A percentile compares a stretch with the other conserved stretches of the same genome.
These are phyloP conservation scores for Venusia cambrica DNA, from an alignment of 2,888 invertebrate genomes.

Conservation along the genomic window DNA sequence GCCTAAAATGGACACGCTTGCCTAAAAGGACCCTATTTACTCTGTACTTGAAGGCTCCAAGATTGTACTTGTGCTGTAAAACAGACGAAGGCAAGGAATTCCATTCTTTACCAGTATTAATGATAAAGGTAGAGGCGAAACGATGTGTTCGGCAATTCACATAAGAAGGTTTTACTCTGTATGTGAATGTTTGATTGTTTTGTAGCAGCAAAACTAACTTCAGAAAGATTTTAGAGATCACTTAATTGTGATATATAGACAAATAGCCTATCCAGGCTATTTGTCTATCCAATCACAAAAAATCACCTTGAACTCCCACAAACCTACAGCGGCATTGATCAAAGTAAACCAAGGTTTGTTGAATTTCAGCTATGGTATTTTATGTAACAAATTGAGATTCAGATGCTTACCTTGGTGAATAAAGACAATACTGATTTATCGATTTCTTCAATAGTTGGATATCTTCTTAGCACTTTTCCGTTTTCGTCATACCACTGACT, in stretches of 20 bases:
- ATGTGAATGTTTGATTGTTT: not conserved
- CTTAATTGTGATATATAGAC: too few species aligned
- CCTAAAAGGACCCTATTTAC: too few species aligned
- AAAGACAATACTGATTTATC: constrained; percentile 69
- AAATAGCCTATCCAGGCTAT: too few species aligned
- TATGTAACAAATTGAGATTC: constrained; percentile 8
- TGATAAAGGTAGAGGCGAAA: too few species aligned
- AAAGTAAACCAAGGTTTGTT: constrained; percentile 13
- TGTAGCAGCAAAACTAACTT: not conserved
- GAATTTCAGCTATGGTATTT: constrained; percentile 3
- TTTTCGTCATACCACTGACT: constrained; percentile 92
- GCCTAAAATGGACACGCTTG: too few species aligned
- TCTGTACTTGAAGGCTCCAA: too few species aligned
- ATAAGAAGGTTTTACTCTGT: constrained; percentile 11
- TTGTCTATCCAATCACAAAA: too few species aligned
- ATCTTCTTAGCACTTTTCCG: constrained; percentile 84
- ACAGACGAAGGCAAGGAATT: too few species aligned
- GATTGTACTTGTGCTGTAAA: too few species aligned
- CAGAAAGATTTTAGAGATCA: too few species aligned
- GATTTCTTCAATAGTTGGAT: constrained; percentile 70
- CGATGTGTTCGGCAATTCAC: too few species aligned
- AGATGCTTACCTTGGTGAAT: constrained; percentile 58
- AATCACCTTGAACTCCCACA: constrained; percentile 19
- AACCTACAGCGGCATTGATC: constrained; percentile 11
- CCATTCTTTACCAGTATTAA: too few species aligned